Evolutionary conservation across 2,797 vertebrate genomes (phyloP).

Genomic region (Neostethus bicornis): DNA sequence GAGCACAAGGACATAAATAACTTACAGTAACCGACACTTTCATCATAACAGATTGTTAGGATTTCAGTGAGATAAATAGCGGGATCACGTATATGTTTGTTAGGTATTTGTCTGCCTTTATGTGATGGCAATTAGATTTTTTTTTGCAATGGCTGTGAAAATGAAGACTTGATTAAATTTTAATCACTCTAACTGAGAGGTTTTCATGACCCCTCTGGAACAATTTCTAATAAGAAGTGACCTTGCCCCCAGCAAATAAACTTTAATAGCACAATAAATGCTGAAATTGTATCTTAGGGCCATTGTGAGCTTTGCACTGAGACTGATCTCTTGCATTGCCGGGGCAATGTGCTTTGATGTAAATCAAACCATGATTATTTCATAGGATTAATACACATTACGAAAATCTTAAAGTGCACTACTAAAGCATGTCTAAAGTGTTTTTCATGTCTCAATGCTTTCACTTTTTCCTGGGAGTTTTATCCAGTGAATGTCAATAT

Average conservation of each 20-base stretch:
- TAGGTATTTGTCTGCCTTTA: constrained; percentile 33
- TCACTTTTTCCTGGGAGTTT: too few species aligned
- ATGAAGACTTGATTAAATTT: constrained; percentile 49
- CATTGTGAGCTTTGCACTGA: constrained; percentile 24
- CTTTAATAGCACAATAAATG: constrained; percentile 68
- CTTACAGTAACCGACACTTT: constrained; percentile 12
- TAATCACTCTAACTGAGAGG: constrained; percentile 41
- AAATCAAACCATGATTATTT: neutral
- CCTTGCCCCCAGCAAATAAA: constrained; percentile 58
- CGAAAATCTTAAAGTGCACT: neutral
- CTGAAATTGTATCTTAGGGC: constrained; percentile 54
- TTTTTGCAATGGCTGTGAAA: constrained; percentile 39
- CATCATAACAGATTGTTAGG: neutral
- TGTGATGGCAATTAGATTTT: constrained; percentile 33
- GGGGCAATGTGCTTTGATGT: constrained; percentile 12
- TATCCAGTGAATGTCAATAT: too few species aligned
- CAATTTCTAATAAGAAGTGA: constrained; percentile 45
- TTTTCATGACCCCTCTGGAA: constrained; percentile 50
- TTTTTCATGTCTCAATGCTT: too few species aligned
- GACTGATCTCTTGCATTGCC: constrained; percentile 23
- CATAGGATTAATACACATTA: neutral
- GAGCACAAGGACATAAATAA: constrained; percentile 12
- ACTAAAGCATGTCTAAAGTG: too few species aligned
- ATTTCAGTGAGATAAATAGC: constrained; percentile 10
- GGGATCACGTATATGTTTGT: constrained; percentile 18